phyloP scores from a whole-genome alignment of 2,888 invertebrate species.

The Allygus modestus region DNA sequence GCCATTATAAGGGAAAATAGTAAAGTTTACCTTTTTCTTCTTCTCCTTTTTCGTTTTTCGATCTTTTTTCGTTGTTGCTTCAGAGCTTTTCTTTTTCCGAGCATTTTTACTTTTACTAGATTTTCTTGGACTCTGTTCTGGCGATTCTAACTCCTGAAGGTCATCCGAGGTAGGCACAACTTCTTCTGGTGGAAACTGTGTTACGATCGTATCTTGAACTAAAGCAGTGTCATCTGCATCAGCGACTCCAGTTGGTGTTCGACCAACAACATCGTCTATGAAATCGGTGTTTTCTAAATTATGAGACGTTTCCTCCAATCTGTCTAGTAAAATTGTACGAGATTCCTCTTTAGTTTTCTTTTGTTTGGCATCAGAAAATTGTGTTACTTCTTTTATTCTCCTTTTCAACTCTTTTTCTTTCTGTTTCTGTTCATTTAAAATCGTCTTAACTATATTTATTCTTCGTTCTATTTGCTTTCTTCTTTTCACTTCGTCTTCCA shows the following conservation, averaged over 20 bases:
- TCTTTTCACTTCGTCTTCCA: slow-evolving; percentile 15
- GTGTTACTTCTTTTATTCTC: slow-evolving; percentile 7
- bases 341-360: not conserved
- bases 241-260: not conserved
- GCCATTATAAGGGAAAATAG: no score
- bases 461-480: slow-evolving; percentile 42
- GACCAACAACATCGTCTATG: not conserved
- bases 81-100: slow-evolving; percentile 8
- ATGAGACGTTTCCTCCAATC: not conserved
- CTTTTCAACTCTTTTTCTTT: slow-evolving; percentile 4
- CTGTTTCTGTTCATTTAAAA: slow-evolving; percentile 46
- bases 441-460: slow-evolving; percentile 27
- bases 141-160: not conserved
- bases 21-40: not conserved
- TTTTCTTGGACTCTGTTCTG: not conserved
- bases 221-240: not conserved
- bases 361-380: not conserved
- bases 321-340: not conserved
- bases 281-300: not conserved
- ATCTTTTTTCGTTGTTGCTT: not conserved
- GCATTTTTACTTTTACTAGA: slow-evolving; percentile 19
- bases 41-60: not conserved
- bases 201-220: not conserved
- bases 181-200: not conserved
- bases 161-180: not conserved